A percentile compares a stretch with the other conserved stretches of the same genome.
Conservation (phyloP, 2,113 vertebrate species). For the Xenus cinereus region DNA sequence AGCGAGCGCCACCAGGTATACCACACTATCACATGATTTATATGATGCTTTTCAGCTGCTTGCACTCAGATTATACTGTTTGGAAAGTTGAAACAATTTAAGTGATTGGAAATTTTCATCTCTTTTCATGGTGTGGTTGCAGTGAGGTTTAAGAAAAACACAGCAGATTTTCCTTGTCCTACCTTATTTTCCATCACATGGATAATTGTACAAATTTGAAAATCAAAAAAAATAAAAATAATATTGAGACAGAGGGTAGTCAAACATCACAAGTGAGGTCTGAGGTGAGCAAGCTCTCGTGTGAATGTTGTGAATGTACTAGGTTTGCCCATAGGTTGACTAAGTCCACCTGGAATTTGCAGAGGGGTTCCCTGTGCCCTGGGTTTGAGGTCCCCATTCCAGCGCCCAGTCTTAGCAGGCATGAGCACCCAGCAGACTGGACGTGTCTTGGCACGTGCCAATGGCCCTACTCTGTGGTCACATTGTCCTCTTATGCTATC, state of each 20-base stretch:
- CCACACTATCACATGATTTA: not conserved
- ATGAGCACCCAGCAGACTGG: not conserved
- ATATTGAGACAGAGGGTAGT: not conserved
- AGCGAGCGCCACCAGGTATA: not conserved
- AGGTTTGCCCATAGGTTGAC: not conserved
- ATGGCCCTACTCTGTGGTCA: not conserved
- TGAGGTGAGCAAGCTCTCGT: not conserved
- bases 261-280: not conserved
- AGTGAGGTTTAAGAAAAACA: not conserved
- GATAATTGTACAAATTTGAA: not conserved
- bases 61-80: not conserved
- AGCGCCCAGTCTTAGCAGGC: not conserved
- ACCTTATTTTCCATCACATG: not conserved
- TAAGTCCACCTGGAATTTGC: not conserved
- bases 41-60: not conserved
- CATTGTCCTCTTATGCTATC: not conserved
- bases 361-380: not conserved
- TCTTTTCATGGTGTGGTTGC: not conserved
- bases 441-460: not conserved
- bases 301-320: fast-evolving
- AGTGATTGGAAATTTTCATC: not conserved
- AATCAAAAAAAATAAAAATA: not conserved
- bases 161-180: not conserved
- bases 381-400: not conserved
- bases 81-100: not conserved